phyloP scores from a whole-genome alignment of 2,888 invertebrate species.

The Orthosia cruda region DNA sequence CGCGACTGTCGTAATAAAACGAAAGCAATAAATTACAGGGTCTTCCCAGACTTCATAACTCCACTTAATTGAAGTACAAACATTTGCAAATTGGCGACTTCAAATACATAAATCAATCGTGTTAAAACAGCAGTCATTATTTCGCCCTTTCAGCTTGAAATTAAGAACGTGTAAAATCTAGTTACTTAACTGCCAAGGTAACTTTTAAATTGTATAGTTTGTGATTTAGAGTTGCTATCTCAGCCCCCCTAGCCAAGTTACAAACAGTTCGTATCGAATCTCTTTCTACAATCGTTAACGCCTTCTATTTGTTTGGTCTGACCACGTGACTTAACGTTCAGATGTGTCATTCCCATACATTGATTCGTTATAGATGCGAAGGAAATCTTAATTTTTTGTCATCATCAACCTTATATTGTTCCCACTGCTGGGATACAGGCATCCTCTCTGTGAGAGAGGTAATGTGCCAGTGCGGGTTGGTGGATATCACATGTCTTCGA shows the following conservation, averaged over 20 bases:
- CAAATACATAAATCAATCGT: slow-evolving; percentile 80
- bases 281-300: no score
- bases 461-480: no score
- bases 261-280: no score
- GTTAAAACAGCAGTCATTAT: slow-evolving; percentile 63
- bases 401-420: no score
- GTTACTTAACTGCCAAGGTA: not conserved
- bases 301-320: no score
- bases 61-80: slow-evolving; percentile 81
- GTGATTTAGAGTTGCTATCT: no score
- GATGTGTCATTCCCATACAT: no score
- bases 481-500: no score
- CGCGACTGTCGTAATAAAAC: slow-evolving; percentile 69
- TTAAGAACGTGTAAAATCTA: slow-evolving; percentile 40
- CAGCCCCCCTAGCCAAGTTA: no score
- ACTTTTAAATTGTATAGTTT: not conserved
- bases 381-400: not conserved
- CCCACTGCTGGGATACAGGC: no score
- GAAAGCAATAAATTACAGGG: slow-evolving; percentile 72
- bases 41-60: slow-evolving; percentile 79
- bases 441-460: no score
- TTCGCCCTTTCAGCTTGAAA: slow-evolving; percentile 46
- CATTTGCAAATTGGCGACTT: slow-evolving; percentile 82
- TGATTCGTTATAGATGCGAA: not conserved
- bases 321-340: no score